Conservation (phyloP, 2,888 invertebrate genomes). For the Litoditis marina region DNA sequence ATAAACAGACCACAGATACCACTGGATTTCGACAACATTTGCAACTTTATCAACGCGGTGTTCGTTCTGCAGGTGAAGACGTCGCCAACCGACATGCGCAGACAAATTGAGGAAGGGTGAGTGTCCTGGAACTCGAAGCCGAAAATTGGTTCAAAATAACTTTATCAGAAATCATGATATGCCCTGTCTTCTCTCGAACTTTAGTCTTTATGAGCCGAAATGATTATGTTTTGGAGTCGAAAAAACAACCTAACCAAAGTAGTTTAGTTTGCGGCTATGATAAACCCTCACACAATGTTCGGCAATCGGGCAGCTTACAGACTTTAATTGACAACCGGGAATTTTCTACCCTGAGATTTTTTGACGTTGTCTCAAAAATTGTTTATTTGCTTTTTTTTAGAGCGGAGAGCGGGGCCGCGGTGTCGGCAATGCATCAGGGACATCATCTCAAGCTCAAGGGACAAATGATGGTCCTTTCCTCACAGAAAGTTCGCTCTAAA, state of each 20-base stretch:
- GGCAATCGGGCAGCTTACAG: no score
- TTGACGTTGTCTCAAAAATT: background rate
- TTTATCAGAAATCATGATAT: background rate
- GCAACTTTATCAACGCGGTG: constrained; percentile 61
- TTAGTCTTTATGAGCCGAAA: no score
- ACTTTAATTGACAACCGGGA: no score
- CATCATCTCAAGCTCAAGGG: constrained; percentile 54
- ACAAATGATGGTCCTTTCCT: constrained; percentile 55
- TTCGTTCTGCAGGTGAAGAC: constrained; percentile 57
- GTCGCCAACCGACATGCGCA: constrained; percentile 28
- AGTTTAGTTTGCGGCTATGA: no score
- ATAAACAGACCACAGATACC: constrained; percentile 58
- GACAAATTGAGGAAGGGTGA: constrained; percentile 16
- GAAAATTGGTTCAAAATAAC: no score
- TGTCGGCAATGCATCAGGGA: constrained; percentile 18
- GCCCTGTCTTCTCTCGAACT: background rate
- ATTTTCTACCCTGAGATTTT: background rate
- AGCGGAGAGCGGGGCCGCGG: constrained; percentile 11
- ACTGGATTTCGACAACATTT: constrained; percentile 59
- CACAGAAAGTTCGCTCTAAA: constrained; percentile 18
- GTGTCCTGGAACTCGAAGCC: no score
- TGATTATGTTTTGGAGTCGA: background rate
- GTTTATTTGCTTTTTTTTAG: constrained; percentile 5
- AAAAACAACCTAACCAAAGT: no score
- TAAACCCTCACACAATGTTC: no score